Conservation (phyloP, 1,140 invertebrate genomes). For the Maniola jurtina region DNA sequence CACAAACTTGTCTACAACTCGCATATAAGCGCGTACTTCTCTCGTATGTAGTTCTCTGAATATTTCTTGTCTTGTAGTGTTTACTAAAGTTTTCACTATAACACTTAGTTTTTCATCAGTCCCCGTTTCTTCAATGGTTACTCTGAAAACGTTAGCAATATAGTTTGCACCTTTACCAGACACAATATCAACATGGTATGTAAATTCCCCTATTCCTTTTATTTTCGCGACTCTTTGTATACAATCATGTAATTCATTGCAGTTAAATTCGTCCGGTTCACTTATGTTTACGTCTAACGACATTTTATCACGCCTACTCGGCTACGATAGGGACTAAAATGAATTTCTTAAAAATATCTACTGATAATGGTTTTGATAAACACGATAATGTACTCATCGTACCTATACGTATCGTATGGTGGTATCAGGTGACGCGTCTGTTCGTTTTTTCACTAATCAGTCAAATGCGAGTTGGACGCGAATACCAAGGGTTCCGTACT, state of each 20-base stretch:
- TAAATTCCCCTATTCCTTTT: slow-evolving; percentile 50
- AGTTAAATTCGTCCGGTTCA: slow-evolving; percentile 70
- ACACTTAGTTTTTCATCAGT: slow-evolving; percentile 49
- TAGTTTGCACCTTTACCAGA: slow-evolving; percentile 62
- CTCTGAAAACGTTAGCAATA: slow-evolving; percentile 66
- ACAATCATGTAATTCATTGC: slow-evolving; percentile 56
- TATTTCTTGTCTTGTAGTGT: slow-evolving; percentile 59
- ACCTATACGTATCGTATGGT: no score
- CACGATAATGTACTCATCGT: neutral
- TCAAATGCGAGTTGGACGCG: no score
- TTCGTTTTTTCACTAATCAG: no score
- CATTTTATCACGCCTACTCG: slow-evolving; percentile 39
- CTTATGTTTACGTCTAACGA: slow-evolving; percentile 69
- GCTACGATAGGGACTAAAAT: slow-evolving; percentile 17
- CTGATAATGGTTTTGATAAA: slow-evolving; percentile 23
- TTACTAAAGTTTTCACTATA: slow-evolving; percentile 66
- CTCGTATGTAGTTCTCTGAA: slow-evolving; percentile 63
- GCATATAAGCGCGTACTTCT: slow-evolving; percentile 55
- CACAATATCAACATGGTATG: slow-evolving; percentile 62
- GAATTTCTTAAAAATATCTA: slow-evolving; percentile 15
- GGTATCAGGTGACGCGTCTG: no score
- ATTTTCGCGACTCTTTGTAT: slow-evolving; percentile 50
- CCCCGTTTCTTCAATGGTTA: slow-evolving; percentile 48
- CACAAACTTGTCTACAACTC: slow-evolving; percentile 51
- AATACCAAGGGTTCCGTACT: no score